Base-by-base conservation (phyloP, 2,113 vertebrate genomes). In the Pollachius pollachius region DNA sequence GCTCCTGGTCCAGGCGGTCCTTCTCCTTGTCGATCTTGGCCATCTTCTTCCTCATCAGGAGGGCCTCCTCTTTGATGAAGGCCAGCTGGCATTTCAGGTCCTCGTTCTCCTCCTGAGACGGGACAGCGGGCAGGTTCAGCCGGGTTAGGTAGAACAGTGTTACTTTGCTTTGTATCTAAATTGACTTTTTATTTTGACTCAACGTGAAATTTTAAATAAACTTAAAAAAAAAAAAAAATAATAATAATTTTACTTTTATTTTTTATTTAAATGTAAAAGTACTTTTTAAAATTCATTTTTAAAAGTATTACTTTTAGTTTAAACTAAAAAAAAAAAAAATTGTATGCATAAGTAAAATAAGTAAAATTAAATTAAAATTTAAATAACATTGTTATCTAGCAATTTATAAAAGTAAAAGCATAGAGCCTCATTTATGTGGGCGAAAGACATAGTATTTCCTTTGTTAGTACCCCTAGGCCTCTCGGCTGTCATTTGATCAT, bases 11-110 rank as follows among this genome's bases (percentile, higher is more conserved):
- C 52, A 98, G 93, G n/a, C 96, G 90, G 87, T 99, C 97, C 79
- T 99, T 99, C 75, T 99, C 97, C 76, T 99, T 99, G 78, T 99
- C 97, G 0, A 98, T 97, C 88, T 98, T 99, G 63, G 97, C 97
- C 96, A 99, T 96, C 87, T 99, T 99, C 84, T 99, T 99, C 74
- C 97, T 94, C 97, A 99, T 99, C 84, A 99, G 74, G 62, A 93
- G 87, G 27, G 97, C 97, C 81, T 99, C 97, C 82, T 99, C 97
- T 87, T 97, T 99, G 80, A 96, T 95, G 75, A 99, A 98, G 74
- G 97, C 95, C 48, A 99, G 83, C 87, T 99, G 97, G 77, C 97
- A 99, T 85, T 97, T 99, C 73, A 99, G 85, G 76, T 99, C 97
- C 62, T 98, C 96, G 30, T 92, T 98, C 83, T 99, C 97, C 73